Evolutionary conservation across 2,888 invertebrate genomes (phyloP).

Genomic region (Nemapogon koenigi): DNA sequence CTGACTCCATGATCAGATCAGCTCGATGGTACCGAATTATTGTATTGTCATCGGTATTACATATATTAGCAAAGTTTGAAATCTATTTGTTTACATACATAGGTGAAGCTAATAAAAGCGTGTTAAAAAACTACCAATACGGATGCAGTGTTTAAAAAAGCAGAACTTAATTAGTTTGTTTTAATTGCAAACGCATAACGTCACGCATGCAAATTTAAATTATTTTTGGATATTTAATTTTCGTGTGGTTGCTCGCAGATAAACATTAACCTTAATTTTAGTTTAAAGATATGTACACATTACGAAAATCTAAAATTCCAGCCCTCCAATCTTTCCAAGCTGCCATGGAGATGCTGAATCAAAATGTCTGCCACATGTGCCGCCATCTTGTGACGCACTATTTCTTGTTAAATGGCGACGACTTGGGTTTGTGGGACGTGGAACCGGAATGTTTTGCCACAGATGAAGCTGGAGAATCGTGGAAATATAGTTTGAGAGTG

Average conservation of each 20-base stretch:
- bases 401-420: slow-evolving; percentile 82
- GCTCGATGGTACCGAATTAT: too few species aligned
- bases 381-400: slow-evolving; percentile 86
- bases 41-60: too few species aligned
- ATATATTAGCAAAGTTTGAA: too few species aligned
- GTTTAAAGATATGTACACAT: too few species aligned
- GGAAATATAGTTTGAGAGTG: slow-evolving; percentile 90
- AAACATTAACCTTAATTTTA: too few species aligned
- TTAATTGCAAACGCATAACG: not conserved
- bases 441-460: slow-evolving; percentile 91
- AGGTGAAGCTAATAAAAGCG: too few species aligned
- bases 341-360: slow-evolving; percentile 80
- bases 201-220: not conserved
- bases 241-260: too few species aligned
- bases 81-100: too few species aligned
- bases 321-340: slow-evolving; percentile 70
- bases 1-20: too few species aligned
- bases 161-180: not conserved
- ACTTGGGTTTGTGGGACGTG: slow-evolving; percentile 86
- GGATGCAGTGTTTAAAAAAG: not conserved
- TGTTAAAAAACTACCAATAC: not conserved
- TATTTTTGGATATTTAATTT: not conserved
- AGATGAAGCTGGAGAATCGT: slow-evolving; percentile 90
- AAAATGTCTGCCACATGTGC: slow-evolving; percentile 80
- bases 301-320: too few species aligned